Percentiles rank a stretch among this genome's conserved stretches.
Evolutionary conservation across 2,113 vertebrate species (phyloP).

Genomic region (Oncorhynchus tshawytscha): DNA sequence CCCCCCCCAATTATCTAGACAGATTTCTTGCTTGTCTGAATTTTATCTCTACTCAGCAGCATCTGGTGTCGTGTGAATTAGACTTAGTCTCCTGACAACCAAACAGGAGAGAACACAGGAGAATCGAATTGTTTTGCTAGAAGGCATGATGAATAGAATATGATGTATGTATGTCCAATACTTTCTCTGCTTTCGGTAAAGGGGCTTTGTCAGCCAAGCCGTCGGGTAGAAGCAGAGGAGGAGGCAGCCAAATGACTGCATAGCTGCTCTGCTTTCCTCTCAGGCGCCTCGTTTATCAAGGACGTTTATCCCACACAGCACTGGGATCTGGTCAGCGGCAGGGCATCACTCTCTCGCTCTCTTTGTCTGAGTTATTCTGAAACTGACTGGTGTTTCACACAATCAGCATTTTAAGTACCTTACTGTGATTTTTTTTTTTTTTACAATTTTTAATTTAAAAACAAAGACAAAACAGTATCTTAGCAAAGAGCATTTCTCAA

Average conservation of each 20-base stretch:
- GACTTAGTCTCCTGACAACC: neutral
- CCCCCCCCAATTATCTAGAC: too few relatives aligned
- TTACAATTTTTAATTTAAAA: too few relatives aligned
- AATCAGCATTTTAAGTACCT: neutral
- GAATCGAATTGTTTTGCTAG: conserved; percentile 16
- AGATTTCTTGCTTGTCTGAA: too few relatives aligned
- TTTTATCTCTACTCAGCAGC: too few relatives aligned
- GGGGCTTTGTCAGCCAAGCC: conserved; percentile 46
- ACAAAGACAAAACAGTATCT: too few relatives aligned
- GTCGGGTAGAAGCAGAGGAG: conserved; percentile 54
- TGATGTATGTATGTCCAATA: conserved; percentile 42
- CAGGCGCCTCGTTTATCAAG: too few relatives aligned
- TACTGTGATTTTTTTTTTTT: too few relatives aligned
- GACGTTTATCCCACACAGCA: neutral
- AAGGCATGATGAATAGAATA: conserved; percentile 22
- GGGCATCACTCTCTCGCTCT: neutral
- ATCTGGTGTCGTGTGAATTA: neutral
- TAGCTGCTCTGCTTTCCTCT: conserved; percentile 44
- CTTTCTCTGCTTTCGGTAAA: conserved; percentile 1
- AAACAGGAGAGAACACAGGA: conserved; percentile 29
- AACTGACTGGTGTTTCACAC: neutral
- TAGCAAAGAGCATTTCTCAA: too few relatives aligned
- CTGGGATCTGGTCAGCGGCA: conserved; percentile 52
- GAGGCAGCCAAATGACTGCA: conserved; percentile 51
- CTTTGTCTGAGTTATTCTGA: neutral